Evolutionary conservation across 2,113 vertebrate species (phyloP), one percentile per base, ranked within the genome.

Genomic region (Grallaria varia): DNA sequence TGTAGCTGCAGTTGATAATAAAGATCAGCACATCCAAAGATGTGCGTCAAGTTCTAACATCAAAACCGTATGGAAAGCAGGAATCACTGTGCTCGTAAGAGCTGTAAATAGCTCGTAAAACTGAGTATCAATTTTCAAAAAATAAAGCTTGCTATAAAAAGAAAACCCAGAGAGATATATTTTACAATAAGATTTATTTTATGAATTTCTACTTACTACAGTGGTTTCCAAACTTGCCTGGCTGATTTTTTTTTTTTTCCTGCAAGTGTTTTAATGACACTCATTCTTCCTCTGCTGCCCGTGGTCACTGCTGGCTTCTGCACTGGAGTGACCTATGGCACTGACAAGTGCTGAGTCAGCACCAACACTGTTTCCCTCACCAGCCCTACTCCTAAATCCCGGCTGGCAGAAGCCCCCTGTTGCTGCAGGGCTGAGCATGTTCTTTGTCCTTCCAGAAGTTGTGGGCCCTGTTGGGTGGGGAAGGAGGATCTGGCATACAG

Each of bases 141-240:
- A 93, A 88, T 63, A 92, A 87, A 92, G 56, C 74, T 86, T 85
- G 59, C 68, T 84, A 80, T 96, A 81, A 85, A 94, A 95, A 87
- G 53, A 71, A 85, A 92, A 72, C 31, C 39, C 42, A 84, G 56
- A 52, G 93, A 82, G 53, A 63, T 69, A 27, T 79, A 71, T 90
- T 91, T 93, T 91, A 74, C 50, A 68, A 2, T 79, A 67, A 75
- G 78, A 82, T 93, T 92, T 88, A 90, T 72, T 93, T 94, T 77
- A 71, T 4, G 10, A 69, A 62, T 96, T 96, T 93, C 71, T 85
- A 58, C 66, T 91, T 88, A 96, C 72, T 81, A 33, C 59, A 93
- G 73, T 5, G 2, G 24, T 92, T 96, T 95, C 58, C 52, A 53
- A 60, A 72, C 53, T 86, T 69, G 28, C 45, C 25, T 78, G 50